Evolutionary conservation across 2,888 invertebrate genomes (phyloP).

Genomic region (Epirrhoe tristata): DNA sequence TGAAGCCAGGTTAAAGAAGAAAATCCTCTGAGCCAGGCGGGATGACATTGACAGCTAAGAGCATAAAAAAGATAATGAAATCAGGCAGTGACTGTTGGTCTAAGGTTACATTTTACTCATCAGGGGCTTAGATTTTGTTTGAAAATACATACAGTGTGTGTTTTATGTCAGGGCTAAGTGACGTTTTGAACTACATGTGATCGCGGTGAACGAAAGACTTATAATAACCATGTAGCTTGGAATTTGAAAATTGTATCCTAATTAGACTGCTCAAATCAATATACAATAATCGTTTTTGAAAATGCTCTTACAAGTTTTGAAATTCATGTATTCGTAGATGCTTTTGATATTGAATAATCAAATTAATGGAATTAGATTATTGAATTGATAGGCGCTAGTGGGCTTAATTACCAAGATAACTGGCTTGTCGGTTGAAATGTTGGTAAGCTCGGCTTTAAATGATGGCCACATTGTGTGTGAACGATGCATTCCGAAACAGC

Average conservation of each 20-base stretch:
- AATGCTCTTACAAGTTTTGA: conserved; percentile 42
- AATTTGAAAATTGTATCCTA: conserved; percentile 44
- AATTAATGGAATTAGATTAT: conserved; percentile 39
- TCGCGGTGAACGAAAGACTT: conserved; percentile 29
- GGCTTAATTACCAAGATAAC: not conserved
- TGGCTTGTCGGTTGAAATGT: conserved; percentile 3
- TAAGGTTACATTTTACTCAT: not conserved
- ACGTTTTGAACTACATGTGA: conserved; percentile 23
- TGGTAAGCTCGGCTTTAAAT: conserved; percentile 31
- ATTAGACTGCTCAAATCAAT: conserved; percentile 45
- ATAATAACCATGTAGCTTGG: conserved; percentile 42
- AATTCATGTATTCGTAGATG: conserved; percentile 51
- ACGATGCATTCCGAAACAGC: conserved; percentile 71
- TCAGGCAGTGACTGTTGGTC: not conserved
- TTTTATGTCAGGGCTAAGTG: conserved; percentile 30
- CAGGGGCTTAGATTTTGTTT: not conserved
- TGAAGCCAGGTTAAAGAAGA: no score
- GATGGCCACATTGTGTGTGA: conserved; percentile 49
- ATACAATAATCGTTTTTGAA: conserved; percentile 50
- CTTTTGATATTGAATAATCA: conserved; percentile 55
- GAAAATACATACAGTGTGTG: conserved; percentile 12
- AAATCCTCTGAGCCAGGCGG: no score
- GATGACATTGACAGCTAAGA: no score
- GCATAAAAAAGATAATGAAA: not conserved
- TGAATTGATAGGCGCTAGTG: conserved; percentile 51